Evolutionary conservation across 2,113 vertebrate genomes (phyloP), one percentile per base, ranked within the genome.

Genomic region (Mus pahari): DNA sequence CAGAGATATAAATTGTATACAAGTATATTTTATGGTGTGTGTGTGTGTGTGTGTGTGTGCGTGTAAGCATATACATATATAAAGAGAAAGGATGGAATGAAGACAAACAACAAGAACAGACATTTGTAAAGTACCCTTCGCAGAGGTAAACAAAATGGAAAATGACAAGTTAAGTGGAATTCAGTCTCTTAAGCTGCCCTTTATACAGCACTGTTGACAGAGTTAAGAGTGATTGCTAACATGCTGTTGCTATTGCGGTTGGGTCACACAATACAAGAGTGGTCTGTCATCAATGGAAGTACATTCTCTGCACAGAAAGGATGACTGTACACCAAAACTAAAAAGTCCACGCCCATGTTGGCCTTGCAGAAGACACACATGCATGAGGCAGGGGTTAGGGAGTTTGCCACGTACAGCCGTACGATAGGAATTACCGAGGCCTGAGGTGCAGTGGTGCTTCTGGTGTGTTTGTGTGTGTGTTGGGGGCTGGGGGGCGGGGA

Each of bases 401-500:
- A 20, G 12, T 19, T 10, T 60, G 53, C 42, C 48, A 16, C 0
- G 1, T 0, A 3, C 0, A 20, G 84, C 42, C 10, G 28, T 26
- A 10, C 7, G 24, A 6, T 0, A 12, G 45, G 68, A 7, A 20
- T 7, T 4, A 42, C 48, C 0, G 55, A 84, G 17, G n/a, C 7
- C 16, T 45, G 13, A 0, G 78, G 12, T 5, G 16, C 6, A 5
- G 3, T 55, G 24, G 26, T 3, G 70, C 1, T 20, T 31, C 42
- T 48, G 48, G 48, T 5, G 48, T 48, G 48, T 48, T 5, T 48
- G 48, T 48, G n/a, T n/a, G 20, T 26, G 22, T 26, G 31, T 26
- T 22, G 20, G 62, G 24, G 62, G 1, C 10, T 26, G 28, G 12
- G 64, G 3, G 12, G 22, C 3, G 4, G 55, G 2, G 22, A 0